Conservation (phyloP, 2,113 vertebrate species). For the Nematolebias whitei region DNA sequence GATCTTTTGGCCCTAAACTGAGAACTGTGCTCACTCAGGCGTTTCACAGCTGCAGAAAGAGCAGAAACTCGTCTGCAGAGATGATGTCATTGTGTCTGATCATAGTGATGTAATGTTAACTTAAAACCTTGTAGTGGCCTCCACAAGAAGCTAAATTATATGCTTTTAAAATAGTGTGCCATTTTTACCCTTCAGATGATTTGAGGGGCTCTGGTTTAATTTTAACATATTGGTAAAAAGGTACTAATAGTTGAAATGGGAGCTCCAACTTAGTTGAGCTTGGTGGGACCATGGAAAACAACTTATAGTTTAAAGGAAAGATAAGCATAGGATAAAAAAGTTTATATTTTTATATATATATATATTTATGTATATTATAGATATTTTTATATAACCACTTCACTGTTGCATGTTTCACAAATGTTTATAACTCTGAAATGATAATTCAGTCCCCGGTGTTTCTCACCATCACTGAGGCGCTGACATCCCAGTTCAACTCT, state of each 20-base stretch:
- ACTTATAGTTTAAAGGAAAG: constrained; percentile 12
- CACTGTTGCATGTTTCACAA: no score
- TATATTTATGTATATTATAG: no score
- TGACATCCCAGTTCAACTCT: no score
- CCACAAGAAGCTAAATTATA: constrained; percentile 62
- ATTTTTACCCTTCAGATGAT: constrained; percentile 24
- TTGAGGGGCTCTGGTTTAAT: constrained; percentile 35
- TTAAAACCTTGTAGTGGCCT: constrained; percentile 42
- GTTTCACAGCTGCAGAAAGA: constrained; percentile 43
- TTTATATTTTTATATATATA: no score
- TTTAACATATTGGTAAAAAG: constrained; percentile 35
- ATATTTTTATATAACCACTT: no score
- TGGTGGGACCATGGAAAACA: constrained; percentile 63
- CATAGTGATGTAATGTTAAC: constrained; percentile 73
- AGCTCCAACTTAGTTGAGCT: constrained; percentile 26
- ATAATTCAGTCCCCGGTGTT: no score
- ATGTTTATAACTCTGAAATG: no score
- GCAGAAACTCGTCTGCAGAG: constrained; percentile 25
- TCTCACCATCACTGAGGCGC: no score
- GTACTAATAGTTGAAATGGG: constrained; percentile 25
- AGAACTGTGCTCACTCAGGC: constrained; percentile 62
- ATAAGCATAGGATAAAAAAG: no score
- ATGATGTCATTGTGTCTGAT: constrained; percentile 70
- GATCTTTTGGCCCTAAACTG: constrained; percentile 46
- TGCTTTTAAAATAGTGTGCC: constrained; percentile 47